Evolutionary conservation across 2,113 vertebrate genomes (phyloP).

Genomic region (Emydocephalus ijimae): DNA sequence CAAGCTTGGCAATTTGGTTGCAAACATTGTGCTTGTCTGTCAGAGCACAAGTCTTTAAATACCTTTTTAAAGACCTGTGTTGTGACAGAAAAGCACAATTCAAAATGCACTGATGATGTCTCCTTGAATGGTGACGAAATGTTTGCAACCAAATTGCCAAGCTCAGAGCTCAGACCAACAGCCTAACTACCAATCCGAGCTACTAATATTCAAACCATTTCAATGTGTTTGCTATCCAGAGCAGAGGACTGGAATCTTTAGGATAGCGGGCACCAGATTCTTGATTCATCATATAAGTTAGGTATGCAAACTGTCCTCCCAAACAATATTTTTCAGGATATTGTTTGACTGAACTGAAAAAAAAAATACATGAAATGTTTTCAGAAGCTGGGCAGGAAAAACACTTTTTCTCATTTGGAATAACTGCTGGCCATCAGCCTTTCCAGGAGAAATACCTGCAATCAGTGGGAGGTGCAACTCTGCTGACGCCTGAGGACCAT

Average conservation of each 20-base stretch:
- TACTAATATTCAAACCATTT: no score
- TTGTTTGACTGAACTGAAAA: background rate
- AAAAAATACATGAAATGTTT: background rate
- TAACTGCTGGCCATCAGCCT: background rate
- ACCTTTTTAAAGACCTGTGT: no score
- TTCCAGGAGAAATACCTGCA: background rate
- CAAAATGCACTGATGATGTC: no score
- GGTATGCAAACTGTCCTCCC: background rate
- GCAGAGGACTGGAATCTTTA: background rate
- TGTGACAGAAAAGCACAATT: no score
- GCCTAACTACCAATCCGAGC: no score
- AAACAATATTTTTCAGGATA: background rate
- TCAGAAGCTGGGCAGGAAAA: background rate
- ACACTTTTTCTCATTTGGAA: background rate
- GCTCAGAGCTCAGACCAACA: no score
- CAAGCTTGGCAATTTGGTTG: no score
- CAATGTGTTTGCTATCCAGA: background rate
- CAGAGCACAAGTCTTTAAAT: no score
- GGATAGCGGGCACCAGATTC: background rate
- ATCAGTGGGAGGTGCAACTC: background rate
- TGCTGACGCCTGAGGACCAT: background rate
- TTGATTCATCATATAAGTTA: background rate
- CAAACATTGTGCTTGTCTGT: no score
- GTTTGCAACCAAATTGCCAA: no score
- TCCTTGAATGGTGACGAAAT: no score